Conservation (phyloP, 2,888 invertebrate species). For the Cremastobaeus sp. region DNA sequence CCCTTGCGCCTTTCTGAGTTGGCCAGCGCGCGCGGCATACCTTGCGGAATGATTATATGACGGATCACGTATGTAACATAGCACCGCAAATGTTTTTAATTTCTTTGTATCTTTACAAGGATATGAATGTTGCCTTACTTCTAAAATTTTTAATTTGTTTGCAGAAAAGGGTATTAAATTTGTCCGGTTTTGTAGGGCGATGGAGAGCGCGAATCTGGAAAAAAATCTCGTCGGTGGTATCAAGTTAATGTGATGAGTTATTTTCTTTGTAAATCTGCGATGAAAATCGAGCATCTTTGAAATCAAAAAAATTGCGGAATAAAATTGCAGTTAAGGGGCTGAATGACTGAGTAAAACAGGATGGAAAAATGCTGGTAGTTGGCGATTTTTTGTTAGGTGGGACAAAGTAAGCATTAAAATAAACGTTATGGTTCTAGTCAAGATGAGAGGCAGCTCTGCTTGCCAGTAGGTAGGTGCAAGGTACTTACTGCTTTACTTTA, state of each 20-base stretch:
- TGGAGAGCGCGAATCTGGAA: no score
- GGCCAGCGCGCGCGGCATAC: constrained; percentile 43
- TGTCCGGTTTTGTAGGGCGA: no score
- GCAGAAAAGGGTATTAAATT: no score
- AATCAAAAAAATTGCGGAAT: constrained; percentile 48
- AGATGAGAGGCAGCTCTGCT: constrained; percentile 61
- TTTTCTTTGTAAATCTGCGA: no score
- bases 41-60: constrained; percentile 66
- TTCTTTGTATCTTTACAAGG: constrained; percentile 9
- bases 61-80: constrained; percentile 55
- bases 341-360: constrained; percentile 34
- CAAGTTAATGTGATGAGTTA: no score
- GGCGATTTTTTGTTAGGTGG: constrained; percentile 64
- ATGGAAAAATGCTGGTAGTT: constrained; percentile 38
- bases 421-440: constrained; percentile 66
- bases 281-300: no score
- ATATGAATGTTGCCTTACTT: constrained; percentile 1
- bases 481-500: constrained; percentile 57
- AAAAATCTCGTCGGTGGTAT: no score
- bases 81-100: constrained; percentile 31
- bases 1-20: constrained; percentile 52
- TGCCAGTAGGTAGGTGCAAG: constrained; percentile 57
- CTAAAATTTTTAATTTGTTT: constrained; percentile 7
- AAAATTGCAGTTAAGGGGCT: constrained; percentile 49
- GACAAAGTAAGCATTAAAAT: constrained; percentile 68